Percentiles rank a stretch among this genome's conserved stretches.
Conservation (phyloP, 2,888 invertebrate species). For the Trissolcus japonicus region DNA sequence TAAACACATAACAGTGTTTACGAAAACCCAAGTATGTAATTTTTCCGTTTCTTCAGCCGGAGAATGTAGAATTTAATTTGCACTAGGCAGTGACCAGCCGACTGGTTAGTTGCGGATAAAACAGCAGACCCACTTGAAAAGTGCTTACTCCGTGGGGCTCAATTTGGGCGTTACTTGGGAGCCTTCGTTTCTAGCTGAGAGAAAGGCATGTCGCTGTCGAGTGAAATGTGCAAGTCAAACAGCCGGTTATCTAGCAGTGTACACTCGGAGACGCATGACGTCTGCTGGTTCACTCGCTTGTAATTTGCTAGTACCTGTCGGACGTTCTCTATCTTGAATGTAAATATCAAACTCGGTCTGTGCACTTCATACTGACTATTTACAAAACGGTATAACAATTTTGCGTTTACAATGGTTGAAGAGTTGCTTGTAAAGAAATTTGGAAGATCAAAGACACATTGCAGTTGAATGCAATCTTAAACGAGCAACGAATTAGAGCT, state of each 20-base stretch:
- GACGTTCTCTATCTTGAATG: constrained; percentile 45
- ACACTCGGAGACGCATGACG: constrained; percentile 63
- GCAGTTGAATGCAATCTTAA: too few relatives aligned
- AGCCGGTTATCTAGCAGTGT: constrained; percentile 70
- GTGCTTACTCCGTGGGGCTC: constrained; percentile 68
- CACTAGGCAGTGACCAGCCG: constrained; percentile 14
- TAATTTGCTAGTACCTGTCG: constrained; percentile 62
- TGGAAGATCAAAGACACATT: constrained; percentile 7
- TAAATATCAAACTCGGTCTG: constrained; percentile 49
- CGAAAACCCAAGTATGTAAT: too few relatives aligned
- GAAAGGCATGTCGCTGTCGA: constrained; percentile 64
- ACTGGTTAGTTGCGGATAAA: constrained; percentile 26
- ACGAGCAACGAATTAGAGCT: constrained; percentile 4
- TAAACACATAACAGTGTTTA: too few relatives aligned
- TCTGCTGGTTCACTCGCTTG: constrained; percentile 65
- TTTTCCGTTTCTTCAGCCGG: too few relatives aligned
- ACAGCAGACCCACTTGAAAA: constrained; percentile 58
- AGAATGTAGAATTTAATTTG: constrained; percentile 23
- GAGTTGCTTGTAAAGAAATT: constrained; percentile 19
- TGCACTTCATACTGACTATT: constrained; percentile 28
- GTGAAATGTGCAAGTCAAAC: constrained; percentile 75
- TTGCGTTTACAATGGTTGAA: constrained; percentile 17
- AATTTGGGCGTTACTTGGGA: constrained; percentile 71
- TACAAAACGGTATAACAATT: constrained; percentile 37
- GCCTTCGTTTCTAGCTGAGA: constrained; percentile 69